Percentiles rank a stretch among this genome's conserved stretches.
Conservation (phyloP, 2,888 invertebrate species). For the Ophion ventricosus region DNA sequence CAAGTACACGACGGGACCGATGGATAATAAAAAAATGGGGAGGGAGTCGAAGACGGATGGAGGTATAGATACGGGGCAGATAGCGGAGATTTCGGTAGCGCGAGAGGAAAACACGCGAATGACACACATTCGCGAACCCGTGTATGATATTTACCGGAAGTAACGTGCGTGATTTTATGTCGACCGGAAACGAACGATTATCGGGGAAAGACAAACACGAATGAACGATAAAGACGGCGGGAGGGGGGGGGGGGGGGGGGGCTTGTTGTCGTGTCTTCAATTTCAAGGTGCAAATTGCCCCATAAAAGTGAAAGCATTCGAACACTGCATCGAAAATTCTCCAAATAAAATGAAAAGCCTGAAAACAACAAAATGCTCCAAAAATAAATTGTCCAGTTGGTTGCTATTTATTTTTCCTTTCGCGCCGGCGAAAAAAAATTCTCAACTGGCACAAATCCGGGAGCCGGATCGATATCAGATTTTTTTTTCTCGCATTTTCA, state of each 20-base stretch:
- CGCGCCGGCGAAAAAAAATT: not conserved
- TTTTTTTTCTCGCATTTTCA: not conserved
- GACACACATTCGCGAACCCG: conserved; percentile 54
- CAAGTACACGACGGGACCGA: conserved; percentile 69
- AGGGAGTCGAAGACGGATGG: conserved; percentile 28
- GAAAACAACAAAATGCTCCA: not conserved
- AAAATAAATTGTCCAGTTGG: not conserved
- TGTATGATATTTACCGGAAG: conserved; percentile 65
- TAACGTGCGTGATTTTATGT: conserved; percentile 59
- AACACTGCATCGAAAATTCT: not conserved
- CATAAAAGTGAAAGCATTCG: not conserved
- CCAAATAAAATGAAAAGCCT: not conserved
- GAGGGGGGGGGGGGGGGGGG: not conserved
- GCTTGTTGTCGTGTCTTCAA: conserved; percentile 8
- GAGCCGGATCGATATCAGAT: not conserved
- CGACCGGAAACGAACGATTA: not conserved
- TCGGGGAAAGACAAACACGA: not conserved
- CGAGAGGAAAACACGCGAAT: conserved; percentile 18
- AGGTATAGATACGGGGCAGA: conserved; percentile 19
- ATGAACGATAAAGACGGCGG: too few species aligned
- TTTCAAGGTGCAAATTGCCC: not conserved
- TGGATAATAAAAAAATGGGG: conserved; percentile 41
- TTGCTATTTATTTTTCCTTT: not conserved
- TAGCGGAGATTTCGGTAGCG: conserved; percentile 8
- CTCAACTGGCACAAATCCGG: not conserved